Conservation (phyloP, 2,888 invertebrate genomes). For the Syritta pipiens region DNA sequence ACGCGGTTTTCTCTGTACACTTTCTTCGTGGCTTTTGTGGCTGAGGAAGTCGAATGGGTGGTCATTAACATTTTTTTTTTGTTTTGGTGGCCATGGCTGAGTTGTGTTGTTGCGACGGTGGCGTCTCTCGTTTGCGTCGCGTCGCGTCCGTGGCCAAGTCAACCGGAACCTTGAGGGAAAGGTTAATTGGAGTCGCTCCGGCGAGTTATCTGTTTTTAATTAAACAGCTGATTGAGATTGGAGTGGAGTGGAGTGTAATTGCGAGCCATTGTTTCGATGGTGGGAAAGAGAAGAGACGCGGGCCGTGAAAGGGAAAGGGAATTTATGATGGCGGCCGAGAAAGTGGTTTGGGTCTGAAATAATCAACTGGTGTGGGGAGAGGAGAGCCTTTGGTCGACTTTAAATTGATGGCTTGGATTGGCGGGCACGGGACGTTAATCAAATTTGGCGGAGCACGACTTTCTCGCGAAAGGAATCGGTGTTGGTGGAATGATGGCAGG, state of each 20-base stretch:
- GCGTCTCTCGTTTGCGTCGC: not conserved
- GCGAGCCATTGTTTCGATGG: slow-evolving; percentile 23
- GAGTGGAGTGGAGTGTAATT: slow-evolving; percentile 24
- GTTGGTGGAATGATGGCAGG: too few relatives aligned
- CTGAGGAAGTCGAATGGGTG: slow-evolving; percentile 58
- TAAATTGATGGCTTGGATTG: too few relatives aligned
- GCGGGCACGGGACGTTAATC: too few relatives aligned
- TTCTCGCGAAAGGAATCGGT: too few relatives aligned
- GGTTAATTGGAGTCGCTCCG: slow-evolving; percentile 57
- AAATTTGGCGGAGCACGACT: too few relatives aligned
- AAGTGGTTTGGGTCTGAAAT: too few relatives aligned
- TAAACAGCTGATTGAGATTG: slow-evolving; percentile 49
- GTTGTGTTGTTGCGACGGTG: not conserved
- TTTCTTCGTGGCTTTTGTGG: slow-evolving; percentile 41
- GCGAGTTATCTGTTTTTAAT: slow-evolving; percentile 55
- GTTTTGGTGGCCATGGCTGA: slow-evolving; percentile 52
- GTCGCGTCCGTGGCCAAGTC: slow-evolving; percentile 14
- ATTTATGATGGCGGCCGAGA: not conserved
- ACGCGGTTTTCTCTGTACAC: slow-evolving; percentile 55
- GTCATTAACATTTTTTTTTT: slow-evolving; percentile 63
- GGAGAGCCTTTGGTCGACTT: too few relatives aligned
- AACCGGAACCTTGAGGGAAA: slow-evolving; percentile 48
- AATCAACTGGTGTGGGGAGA: too few relatives aligned
- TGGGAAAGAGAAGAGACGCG: not conserved
- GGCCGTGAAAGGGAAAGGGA: not conserved